Conservation (phyloP, 2,113 vertebrate species). For the Rhynchomys soricoides region DNA sequence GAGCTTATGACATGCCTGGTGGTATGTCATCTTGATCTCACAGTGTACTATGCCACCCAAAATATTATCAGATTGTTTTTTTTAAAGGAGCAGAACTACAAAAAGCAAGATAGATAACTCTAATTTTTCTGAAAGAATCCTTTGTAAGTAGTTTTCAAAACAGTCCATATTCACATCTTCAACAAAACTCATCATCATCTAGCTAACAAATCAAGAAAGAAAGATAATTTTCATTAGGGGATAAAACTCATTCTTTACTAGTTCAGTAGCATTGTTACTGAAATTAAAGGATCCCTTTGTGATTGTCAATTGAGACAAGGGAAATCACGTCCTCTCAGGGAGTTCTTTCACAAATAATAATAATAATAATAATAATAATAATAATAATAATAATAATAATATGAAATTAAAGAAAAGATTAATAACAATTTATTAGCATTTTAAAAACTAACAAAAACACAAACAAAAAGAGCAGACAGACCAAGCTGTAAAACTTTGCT, state of each 20-base stretch:
- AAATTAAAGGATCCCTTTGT: neutral
- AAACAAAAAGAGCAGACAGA: neutral
- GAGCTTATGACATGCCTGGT: neutral
- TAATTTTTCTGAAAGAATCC: neutral
- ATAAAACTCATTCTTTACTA: neutral
- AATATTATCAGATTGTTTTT: neutral
- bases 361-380: neutral
- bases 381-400: neutral
- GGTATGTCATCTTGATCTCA: neutral
- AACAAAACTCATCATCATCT: neutral
- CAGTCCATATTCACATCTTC: neutral
- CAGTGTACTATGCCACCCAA: neutral
- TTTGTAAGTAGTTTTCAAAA: slow-evolving; percentile 10
- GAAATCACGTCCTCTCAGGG: neutral
- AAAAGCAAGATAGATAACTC: slow-evolving; percentile 35
- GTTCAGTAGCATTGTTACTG: neutral
- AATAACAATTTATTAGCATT: neutral
- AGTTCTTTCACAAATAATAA: neutral
- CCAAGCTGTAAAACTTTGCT: neutral
- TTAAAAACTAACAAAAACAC: neutral
- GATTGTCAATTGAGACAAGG: neutral
- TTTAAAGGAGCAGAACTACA: neutral
- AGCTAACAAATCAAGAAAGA: slow-evolving; percentile 7
- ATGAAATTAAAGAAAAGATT: neutral
- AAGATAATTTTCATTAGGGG: too few species aligned